phyloP scores from a whole-genome alignment of 2,797 vertebrate genomes.

The Sebastes ruberrimus region DNA sequence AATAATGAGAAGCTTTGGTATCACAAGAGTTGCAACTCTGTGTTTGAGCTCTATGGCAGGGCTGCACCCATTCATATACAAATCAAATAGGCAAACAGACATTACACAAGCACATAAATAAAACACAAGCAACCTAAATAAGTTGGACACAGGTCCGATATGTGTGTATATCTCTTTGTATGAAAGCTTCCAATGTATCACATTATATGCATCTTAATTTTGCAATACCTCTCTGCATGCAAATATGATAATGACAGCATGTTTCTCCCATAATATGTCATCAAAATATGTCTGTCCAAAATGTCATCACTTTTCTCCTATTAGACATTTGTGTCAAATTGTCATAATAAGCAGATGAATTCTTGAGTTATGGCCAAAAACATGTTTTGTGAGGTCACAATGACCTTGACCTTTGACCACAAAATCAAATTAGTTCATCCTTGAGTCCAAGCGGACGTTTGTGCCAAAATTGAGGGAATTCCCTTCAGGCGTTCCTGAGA shows the following conservation, averaged over 20 bases:
- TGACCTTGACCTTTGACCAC: no score
- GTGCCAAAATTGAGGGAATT: no score
- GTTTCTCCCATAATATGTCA: background rate
- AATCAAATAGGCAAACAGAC: background rate
- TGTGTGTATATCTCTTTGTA: background rate
- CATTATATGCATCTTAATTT: background rate
- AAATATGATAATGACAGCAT: background rate
- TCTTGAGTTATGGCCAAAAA: no score
- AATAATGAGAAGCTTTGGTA: slow-evolving; percentile 32
- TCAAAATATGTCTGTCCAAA: background rate
- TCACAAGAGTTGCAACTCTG: background rate
- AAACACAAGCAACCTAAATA: background rate
- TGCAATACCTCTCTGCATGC: background rate
- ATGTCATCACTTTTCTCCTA: no score
- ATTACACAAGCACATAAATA: background rate
- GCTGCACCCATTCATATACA: background rate
- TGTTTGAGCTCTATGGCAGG: background rate
- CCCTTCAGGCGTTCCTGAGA: no score
- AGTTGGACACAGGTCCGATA: background rate
- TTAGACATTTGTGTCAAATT: no score
- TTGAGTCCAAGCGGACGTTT: no score
- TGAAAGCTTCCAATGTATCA: background rate
- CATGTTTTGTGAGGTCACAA: no score
- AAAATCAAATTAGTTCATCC: no score
- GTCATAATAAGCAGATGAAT: no score